Percentiles rank a stretch among this genome's conserved stretches.
Conservation (phyloP, 2,113 vertebrate species). For the Myrmecophaga tridactyla region DNA sequence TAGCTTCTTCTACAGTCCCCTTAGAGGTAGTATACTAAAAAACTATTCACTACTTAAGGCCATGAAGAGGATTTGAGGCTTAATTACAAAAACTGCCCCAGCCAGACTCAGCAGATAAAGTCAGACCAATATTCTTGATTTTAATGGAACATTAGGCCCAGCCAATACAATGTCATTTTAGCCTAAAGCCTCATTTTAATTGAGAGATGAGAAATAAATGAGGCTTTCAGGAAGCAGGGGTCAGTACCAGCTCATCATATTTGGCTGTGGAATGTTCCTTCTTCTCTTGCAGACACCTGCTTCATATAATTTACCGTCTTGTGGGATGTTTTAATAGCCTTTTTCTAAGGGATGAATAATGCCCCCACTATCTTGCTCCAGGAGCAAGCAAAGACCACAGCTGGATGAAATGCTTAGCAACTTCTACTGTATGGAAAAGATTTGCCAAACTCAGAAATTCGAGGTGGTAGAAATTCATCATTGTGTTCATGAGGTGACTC, state of each 20-base stretch:
- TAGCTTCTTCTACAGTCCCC: neutral
- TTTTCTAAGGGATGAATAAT: constrained; percentile 73
- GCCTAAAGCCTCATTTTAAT: constrained; percentile 60
- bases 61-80: neutral
- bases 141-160: neutral
- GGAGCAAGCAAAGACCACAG: constrained; percentile 24
- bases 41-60: neutral
- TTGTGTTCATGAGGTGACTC: neutral
- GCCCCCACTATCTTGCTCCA: constrained; percentile 32
- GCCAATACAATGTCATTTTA: neutral
- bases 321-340: constrained; percentile 71
- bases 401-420: constrained; percentile 48
- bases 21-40: neutral
- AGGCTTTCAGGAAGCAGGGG: constrained; percentile 61
- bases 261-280: constrained; percentile 66
- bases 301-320: constrained; percentile 72
- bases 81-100: neutral
- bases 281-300: constrained; percentile 68
- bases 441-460: constrained; percentile 46
- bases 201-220: constrained; percentile 68
- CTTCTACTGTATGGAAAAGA: constrained; percentile 37
- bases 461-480: constrained; percentile 55
- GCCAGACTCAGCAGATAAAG: neutral
- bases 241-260: constrained; percentile 57
- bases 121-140: neutral